These are phyloP conservation scores for Hyperopisus bebe DNA, from an alignment of 2,113 vertebrate genomes.

Conservation along the genomic window DNA sequence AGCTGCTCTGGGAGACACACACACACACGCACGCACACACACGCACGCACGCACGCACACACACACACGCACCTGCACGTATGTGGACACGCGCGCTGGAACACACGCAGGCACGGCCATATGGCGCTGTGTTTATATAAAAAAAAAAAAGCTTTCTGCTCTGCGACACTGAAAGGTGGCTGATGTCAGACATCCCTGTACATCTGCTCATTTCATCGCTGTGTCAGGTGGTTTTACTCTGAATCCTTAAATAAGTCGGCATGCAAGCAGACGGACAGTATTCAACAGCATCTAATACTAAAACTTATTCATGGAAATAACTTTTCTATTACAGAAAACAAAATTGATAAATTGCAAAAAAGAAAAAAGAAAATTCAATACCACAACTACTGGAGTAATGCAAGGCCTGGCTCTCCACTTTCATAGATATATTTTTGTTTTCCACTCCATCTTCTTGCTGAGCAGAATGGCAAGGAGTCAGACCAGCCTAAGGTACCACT, in stretches of 20 bases:
- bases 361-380: neutral
- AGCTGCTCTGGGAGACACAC: conserved; percentile 54
- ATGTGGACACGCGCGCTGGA: neutral
- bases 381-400: neutral
- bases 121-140: neutral
- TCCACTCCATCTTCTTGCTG: neutral
- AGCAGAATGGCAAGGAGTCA: neutral
- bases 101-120: neutral
- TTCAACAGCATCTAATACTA: neutral
- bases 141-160: conserved; percentile 15
- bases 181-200: conserved; percentile 58
- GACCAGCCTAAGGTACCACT: neutral
- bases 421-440: neutral
- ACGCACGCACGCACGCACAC: neutral
- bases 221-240: conserved; percentile 41
- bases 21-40: neutral
- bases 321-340: neutral
- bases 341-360: neutral
- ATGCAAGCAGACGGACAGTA: neutral
- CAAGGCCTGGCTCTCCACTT: neutral
- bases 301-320: neutral
- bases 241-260: neutral
- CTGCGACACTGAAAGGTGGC: conserved; percentile 64
- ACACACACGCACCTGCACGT: neutral
- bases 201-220: conserved; percentile 64